Evolutionary conservation across 1,140 invertebrate species (phyloP).

Genomic region (Neodiprion fabricii): DNA sequence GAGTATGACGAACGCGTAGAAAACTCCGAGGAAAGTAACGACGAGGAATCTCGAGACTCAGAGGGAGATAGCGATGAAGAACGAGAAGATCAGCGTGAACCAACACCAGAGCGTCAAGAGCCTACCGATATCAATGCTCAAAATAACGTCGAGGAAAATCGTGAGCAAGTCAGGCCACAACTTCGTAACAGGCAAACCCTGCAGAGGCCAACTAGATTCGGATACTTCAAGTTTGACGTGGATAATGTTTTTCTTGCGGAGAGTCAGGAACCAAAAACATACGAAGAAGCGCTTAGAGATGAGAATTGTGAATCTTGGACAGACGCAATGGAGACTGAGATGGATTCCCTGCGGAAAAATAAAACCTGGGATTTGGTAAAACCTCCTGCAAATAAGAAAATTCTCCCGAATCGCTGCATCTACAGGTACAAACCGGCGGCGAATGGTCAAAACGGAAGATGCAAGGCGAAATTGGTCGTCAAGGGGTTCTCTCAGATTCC

Average conservation of each 20-base stretch:
- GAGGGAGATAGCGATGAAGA: too few relatives aligned
- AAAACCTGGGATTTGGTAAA: constrained; percentile 20
- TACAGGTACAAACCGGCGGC: constrained; percentile 41
- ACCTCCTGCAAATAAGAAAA: background rate
- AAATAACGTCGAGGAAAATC: background rate
- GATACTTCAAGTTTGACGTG: background rate
- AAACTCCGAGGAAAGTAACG: too few relatives aligned
- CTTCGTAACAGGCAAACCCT: background rate
- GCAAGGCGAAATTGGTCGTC: constrained; percentile 50
- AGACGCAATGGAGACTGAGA: constrained; percentile 25
- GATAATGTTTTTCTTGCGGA: constrained; percentile 10
- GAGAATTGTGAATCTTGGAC: constrained; percentile 12
- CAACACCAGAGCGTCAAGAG: too few relatives aligned
- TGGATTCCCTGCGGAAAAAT: constrained; percentile 19
- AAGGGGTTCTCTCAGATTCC: constrained; percentile 45
- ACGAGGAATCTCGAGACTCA: too few relatives aligned
- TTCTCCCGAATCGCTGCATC: constrained; percentile 46
- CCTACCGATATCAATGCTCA: background rate
- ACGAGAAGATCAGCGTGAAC: background rate
- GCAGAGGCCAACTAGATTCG: too few relatives aligned
- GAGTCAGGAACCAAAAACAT: constrained; percentile 14
- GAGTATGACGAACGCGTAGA: too few relatives aligned
- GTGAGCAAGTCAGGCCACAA: too few relatives aligned
- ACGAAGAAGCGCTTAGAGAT: constrained; percentile 18
- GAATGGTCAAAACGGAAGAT: constrained; percentile 32